Evolutionary conservation across 2,113 vertebrate species (phyloP).

Genomic region (Dryoscopus gambensis): DNA sequence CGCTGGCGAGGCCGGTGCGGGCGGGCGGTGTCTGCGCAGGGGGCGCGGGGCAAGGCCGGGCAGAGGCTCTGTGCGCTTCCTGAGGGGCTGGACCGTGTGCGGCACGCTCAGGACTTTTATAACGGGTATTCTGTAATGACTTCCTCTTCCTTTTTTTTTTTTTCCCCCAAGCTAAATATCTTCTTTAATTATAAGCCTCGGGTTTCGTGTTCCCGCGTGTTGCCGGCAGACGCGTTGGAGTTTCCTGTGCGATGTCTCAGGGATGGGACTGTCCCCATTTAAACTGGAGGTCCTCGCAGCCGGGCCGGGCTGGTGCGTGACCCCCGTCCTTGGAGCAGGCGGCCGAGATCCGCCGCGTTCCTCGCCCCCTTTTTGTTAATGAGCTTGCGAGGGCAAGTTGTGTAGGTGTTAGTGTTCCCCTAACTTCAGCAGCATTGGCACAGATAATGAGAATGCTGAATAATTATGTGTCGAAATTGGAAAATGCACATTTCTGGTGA

Average conservation of each 20-base stretch:
- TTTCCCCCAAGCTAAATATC: too few relatives aligned
- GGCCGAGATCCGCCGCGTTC: accelerated
- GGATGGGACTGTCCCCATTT: accelerated
- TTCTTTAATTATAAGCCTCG: neutral
- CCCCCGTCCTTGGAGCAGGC: accelerated
- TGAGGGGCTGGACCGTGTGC: too few relatives aligned
- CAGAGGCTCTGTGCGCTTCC: accelerated
- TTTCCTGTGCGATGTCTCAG: neutral
- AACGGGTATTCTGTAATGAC: neutral
- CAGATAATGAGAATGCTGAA: too few relatives aligned
- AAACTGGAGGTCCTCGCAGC: neutral
- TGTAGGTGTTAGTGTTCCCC: too few relatives aligned
- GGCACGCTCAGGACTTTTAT: neutral
- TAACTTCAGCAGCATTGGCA: neutral
- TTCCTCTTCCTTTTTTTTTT: too few relatives aligned
- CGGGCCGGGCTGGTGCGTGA: neutral
- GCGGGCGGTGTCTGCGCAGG: accelerated
- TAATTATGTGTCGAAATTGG: neutral
- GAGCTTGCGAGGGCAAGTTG: neutral
- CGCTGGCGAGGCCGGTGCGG: neutral
- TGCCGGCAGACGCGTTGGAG: neutral
- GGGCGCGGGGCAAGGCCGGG: neutral
- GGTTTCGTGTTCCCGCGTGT: neutral
- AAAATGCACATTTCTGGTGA: accelerated
- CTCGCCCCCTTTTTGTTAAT: neutral